Evolutionary conservation across 2,888 invertebrate genomes (phyloP).

Genomic region (Sinelater perroti): DNA sequence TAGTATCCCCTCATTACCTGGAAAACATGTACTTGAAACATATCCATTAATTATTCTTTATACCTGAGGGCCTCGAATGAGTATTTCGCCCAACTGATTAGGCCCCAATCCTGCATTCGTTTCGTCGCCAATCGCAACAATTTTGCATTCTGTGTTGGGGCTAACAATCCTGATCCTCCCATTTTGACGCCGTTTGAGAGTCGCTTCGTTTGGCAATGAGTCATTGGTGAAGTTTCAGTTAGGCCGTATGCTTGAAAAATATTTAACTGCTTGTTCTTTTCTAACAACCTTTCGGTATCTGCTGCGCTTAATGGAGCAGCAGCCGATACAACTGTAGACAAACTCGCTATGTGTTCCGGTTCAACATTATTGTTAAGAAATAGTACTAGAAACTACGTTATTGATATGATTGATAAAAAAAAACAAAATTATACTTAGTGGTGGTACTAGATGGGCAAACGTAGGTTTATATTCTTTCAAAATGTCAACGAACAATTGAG

Average conservation of each 20-base stretch:
- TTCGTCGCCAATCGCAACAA: slow-evolving; percentile 61
- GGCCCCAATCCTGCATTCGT: slow-evolving; percentile 37
- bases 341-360: slow-evolving; percentile 59
- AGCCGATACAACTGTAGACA: slow-evolving; percentile 61
- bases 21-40: slow-evolving; percentile 55
- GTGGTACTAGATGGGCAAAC: slow-evolving; percentile 64
- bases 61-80: slow-evolving; percentile 76
- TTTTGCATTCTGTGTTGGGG: slow-evolving; percentile 70
- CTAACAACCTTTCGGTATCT: slow-evolving; percentile 52
- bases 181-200: slow-evolving; percentile 43
- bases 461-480: slow-evolving; percentile 43
- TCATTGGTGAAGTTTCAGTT: slow-evolving; percentile 74
- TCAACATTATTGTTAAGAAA: slow-evolving; percentile 53
- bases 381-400: slow-evolving; percentile 34
- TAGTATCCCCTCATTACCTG: slow-evolving; percentile 80
- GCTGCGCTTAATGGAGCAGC: slow-evolving; percentile 62
- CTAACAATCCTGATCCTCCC: slow-evolving; percentile 65
- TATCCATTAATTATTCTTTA: too few species aligned
- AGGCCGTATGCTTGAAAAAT: slow-evolving; percentile 67
- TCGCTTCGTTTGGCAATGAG: slow-evolving; percentile 52
- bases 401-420: neutral
- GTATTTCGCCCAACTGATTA: slow-evolving; percentile 72
- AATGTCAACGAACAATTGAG: slow-evolving; percentile 41
- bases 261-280: slow-evolving; percentile 46
- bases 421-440: slow-evolving; percentile 58